Evolutionary conservation across 1,140 invertebrate species (phyloP), one percentile per base, ranked within the genome.

Genomic region (Apis laboriosa): DNA sequence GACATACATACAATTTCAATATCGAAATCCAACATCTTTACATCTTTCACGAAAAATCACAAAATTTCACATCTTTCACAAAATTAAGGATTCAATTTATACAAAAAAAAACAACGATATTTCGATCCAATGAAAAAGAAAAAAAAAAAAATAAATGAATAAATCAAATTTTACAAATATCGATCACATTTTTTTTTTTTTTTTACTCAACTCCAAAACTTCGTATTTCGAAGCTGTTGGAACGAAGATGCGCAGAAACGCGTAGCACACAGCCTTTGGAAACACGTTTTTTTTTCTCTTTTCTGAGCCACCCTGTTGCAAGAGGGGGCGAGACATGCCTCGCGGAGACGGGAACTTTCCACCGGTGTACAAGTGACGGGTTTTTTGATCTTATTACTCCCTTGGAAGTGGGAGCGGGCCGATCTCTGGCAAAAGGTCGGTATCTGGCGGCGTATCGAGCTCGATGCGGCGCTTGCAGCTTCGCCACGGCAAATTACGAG

Each of bases 381-480:
- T 49, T 72, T 84, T 84, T 80, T 77, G 56, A 84, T 83, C 72
- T 87, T 80, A 87, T 86, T 86, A 87, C 76, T 60, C 53, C 67
- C n/a, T 28, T 71, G 66, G 84, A 73, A 83, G 86, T 68, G 83
- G 74, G 68, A 83, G 81, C 77, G 77, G 55, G 21, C 68, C 43
- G 63, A 75, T 67, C 87, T 84, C 55, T 43, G 34, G 67, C 80
- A 83, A 81, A 82, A 82, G 78, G 74, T 88, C 75, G 34, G 77
- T 88, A 88, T 88, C 86, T 84, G 71, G 56, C n/a, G 66, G 75
- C 55, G 60, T 55, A 87, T 88, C 86, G 83, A 72, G 78, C 64
- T 56, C 60, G 76, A 68, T 70, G 75, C 72, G 76, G 61, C 75
- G 77, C 75, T 64, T 49, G 75, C 43, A 84, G 77, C 77, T 81